Evolutionary conservation across 2,113 vertebrate genomes (phyloP), one percentile per base, ranked within the genome.

Genomic region (Embiotoca jacksoni): DNA sequence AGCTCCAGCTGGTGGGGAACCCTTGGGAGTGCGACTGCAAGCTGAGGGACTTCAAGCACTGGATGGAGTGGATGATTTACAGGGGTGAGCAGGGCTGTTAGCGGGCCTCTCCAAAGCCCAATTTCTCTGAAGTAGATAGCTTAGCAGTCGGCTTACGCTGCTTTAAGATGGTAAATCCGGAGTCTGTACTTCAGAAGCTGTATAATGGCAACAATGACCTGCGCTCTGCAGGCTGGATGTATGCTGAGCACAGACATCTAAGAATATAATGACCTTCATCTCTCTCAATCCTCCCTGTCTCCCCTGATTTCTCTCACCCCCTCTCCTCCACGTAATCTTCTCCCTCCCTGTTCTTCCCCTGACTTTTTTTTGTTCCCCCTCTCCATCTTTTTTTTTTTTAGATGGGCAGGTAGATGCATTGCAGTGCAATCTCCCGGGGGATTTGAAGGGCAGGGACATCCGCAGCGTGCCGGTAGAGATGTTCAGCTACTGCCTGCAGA

Each of bases 41-140:
- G 78, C 93, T 99, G 55, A 94, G 96, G 8, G 96, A 96, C 58
- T 97, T 99, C 93, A 98, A 97, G 87, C 96, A 97, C 91, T 98
- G 97, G 97, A 94, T 99, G 92, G 98, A 99, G 86, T 99, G 97
- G 97, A 94, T 99, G 90, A 94, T 96, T 67, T 98, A 97, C 83
- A 92, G 96, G 92, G 97, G 97, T 98, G 75, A 93, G 92, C 56
- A 33, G 33, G 10, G 58, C 30, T 54, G n/a, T 33, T 57, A 70
- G 23, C 57, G 7, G n/a, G 53, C 65, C 44, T 10, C 70, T 82
- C 44, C 36, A 37, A 13, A 53, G 65, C 49, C 75, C 16, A 87
- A 49, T 73, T 37, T 50, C 31, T 58, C 35, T 60, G 16, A 9
- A 31, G 49, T 30, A 50, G 49, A 72, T 66, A 47, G 53, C 58